Conservation (phyloP, 2,888 invertebrate genomes). For the Mimachlamys varia region DNA sequence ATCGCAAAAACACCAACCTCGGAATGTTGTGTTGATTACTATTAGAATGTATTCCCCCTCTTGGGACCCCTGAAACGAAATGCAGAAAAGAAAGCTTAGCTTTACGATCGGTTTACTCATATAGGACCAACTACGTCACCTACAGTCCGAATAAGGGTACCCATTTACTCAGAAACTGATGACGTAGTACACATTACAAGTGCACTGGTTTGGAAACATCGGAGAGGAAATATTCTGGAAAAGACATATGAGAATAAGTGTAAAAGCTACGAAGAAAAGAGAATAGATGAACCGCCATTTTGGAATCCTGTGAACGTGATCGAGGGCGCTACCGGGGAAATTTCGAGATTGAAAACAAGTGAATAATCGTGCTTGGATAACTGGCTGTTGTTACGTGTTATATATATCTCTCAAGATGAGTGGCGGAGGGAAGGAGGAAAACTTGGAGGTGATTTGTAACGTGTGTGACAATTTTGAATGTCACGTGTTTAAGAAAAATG, state of each 20-base stretch:
- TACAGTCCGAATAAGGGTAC: conserved; percentile 52
- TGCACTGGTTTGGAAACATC: conserved; percentile 57
- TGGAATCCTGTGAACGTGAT: conserved; percentile 13
- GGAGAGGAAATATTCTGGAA: conserved; percentile 48
- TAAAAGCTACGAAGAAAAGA: conserved; percentile 39
- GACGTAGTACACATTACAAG: conserved; percentile 62
- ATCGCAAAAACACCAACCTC: conserved; percentile 1
- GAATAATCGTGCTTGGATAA: conserved; percentile 21
- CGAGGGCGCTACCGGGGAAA: conserved; percentile 36
- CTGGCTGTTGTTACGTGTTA: conserved; percentile 17
- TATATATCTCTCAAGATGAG: conserved; percentile 39
- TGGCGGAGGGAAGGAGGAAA: conserved; percentile 46
- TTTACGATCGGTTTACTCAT: conserved; percentile 42
- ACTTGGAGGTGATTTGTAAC: conserved; percentile 50
- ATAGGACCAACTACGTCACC: conserved; percentile 44
- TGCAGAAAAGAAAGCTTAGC: conserved; percentile 27
- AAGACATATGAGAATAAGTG: conserved; percentile 40
- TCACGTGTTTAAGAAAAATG: conserved; percentile 80
- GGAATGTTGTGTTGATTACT: not conserved
- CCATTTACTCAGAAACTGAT: conserved; percentile 57
- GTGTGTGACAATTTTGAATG: conserved; percentile 80
- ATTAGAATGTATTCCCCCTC: not conserved
- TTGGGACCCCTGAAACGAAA: conserved; percentile 18
- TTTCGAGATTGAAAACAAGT: not conserved
- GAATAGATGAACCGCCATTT: conserved; percentile 44